Conservation (phyloP, 2,888 invertebrate genomes). For the Diabrotica balteata region DNA sequence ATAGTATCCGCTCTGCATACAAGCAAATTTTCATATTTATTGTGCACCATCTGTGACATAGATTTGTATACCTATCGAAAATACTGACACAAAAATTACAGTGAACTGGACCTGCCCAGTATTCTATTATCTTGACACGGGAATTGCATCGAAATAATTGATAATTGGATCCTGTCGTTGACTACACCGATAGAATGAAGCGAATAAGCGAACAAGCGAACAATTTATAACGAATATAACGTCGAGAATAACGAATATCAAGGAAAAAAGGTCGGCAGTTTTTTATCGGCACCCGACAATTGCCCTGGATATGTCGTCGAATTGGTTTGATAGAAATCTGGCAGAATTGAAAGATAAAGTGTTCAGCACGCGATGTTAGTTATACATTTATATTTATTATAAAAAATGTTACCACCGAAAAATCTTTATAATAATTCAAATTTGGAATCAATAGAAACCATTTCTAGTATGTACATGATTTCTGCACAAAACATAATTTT, state of each 20-base stretch:
- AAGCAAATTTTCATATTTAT: too few relatives aligned
- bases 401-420: too few relatives aligned
- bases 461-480: too few relatives aligned
- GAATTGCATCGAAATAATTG: conserved; percentile 15
- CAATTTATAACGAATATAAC: conserved; percentile 10
- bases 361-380: not conserved
- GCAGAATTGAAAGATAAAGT: conserved; percentile 9
- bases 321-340: conserved; percentile 20
- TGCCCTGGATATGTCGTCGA: conserved; percentile 15
- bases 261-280: conserved; percentile 9
- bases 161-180: conserved; percentile 10
- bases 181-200: not conserved
- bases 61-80: not conserved
- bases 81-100: conserved; percentile 6
- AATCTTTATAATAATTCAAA: too few relatives aligned
- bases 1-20: too few relatives aligned
- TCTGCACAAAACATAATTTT: too few relatives aligned
- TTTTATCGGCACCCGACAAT: conserved; percentile 18
- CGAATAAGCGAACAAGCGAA: not conserved
- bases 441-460: too few relatives aligned
- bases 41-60: not conserved
- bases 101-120: conserved; percentile 1
- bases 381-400: too few relatives aligned
- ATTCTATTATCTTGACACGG: conserved; percentile 15
- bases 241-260: conserved; percentile 4